Conservation (phyloP, 1,140 invertebrate species). For the Hesperophylax magnus region DNA sequence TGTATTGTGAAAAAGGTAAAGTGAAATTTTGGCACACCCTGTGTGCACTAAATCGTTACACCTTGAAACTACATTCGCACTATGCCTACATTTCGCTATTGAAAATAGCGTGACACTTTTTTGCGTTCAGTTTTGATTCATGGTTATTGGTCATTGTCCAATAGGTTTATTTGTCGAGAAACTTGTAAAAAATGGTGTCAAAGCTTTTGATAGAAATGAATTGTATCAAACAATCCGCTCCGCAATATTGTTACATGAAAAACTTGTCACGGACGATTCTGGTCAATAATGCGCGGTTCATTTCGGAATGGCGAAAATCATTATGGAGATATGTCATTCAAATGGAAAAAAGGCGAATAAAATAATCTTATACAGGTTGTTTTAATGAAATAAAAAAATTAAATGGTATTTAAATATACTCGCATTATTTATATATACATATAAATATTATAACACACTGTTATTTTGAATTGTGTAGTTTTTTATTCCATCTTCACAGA, state of each 20-base stretch:
- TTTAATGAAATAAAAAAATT: too few species aligned
- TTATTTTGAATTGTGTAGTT: too few species aligned
- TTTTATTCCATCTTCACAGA: too few species aligned
- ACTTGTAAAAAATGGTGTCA: conserved; percentile 9
- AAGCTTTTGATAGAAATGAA: conserved; percentile 22
- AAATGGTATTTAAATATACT: too few species aligned
- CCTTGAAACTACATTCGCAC: conserved; percentile 14
- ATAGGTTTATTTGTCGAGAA: not conserved
- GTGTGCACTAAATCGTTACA: not conserved
- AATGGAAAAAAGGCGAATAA: not conserved
- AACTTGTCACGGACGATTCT: conserved; percentile 3
- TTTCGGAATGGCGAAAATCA: not conserved
- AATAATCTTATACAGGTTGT: too few species aligned
- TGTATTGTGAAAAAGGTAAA: too few species aligned
- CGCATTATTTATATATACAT: too few species aligned
- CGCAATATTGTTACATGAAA: conserved; percentile 11
- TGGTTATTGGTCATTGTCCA: conserved; percentile 11
- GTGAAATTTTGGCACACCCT: too few species aligned
- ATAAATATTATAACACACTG: too few species aligned
- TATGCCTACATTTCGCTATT: not conserved
- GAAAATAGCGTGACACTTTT: conserved; percentile 11
- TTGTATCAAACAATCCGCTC: conserved; percentile 16
- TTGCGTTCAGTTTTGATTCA: conserved; percentile 22
- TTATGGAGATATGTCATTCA: not conserved
- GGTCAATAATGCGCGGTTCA: not conserved